Percentiles rank a stretch among this genome's conserved stretches.
Evolutionary conservation across 2,113 vertebrate species (phyloP).

Genomic region (Paramisgurnus dabryanus): DNA sequence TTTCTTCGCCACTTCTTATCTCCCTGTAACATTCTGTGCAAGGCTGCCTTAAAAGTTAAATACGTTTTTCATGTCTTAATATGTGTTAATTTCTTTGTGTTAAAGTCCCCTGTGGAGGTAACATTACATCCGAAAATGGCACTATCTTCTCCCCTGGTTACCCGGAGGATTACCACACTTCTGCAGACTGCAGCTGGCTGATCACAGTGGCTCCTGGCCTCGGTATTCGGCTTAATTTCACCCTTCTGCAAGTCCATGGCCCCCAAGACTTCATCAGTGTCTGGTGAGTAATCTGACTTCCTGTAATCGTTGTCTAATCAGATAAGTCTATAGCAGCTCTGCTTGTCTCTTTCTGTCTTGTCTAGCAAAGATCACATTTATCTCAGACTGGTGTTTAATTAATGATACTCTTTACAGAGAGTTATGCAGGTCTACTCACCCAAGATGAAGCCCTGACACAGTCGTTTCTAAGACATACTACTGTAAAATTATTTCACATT

Average conservation of each 20-base stretch:
- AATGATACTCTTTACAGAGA: neutral
- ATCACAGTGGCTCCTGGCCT: conserved; percentile 86
- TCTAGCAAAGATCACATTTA: neutral
- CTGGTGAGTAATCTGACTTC: conserved; percentile 79
- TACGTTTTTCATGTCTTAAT: neutral
- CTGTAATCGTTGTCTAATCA: neutral
- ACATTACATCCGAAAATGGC: conserved; percentile 89
- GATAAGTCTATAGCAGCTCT: neutral
- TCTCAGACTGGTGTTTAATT: conserved; percentile 22
- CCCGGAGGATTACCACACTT: conserved; percentile 90
- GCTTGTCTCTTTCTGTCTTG: neutral
- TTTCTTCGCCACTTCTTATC: conserved; percentile 39
- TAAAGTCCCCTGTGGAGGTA: conserved; percentile 91
- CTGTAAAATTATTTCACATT: too few species aligned
- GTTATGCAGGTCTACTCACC: neutral
- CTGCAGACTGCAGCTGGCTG: conserved; percentile 93
- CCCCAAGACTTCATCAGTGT: conserved; percentile 94
- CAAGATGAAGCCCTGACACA: neutral
- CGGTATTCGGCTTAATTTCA: conserved; percentile 91
- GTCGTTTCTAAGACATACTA: too few species aligned
- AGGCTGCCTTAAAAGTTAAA: neutral
- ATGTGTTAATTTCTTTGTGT: neutral
- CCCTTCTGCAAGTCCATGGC: conserved; percentile 89
- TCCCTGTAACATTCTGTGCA: conserved; percentile 33
- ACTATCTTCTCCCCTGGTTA: conserved; percentile 96